A percentile compares a stretch with the other conserved stretches of the same genome.
These are phyloP conservation scores for Anas platyrhynchos DNA, from an alignment of 2,113 vertebrate species.

Conservation along the genomic window DNA sequence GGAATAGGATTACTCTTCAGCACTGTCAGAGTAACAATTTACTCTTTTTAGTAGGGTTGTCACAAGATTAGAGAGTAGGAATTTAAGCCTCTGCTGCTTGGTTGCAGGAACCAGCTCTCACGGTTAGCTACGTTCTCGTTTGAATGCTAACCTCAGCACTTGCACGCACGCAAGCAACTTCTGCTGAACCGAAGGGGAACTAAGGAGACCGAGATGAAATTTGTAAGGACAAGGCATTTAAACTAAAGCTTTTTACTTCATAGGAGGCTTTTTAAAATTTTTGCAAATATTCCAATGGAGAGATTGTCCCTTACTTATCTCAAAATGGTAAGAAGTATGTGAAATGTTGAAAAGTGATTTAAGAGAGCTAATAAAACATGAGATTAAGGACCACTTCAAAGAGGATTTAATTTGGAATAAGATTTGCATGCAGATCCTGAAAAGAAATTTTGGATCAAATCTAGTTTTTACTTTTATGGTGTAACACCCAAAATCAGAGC, in stretches of 20 bases:
- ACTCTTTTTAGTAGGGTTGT: background rate
- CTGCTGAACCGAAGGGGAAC: background rate
- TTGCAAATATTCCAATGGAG: background rate
- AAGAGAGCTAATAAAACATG: background rate
- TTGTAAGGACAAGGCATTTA: background rate
- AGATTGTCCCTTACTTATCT: background rate
- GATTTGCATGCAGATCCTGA: background rate
- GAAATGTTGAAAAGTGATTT: background rate
- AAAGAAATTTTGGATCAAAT: background rate
- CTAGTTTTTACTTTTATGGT: background rate
- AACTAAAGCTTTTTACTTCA: background rate
- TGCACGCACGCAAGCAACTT: background rate
- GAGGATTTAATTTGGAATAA: background rate
- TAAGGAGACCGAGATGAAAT: background rate
- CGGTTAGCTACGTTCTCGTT: background rate
- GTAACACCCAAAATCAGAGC: background rate
- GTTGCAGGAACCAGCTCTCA: background rate
- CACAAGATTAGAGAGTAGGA: background rate
- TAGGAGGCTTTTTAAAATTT: background rate
- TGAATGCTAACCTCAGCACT: background rate
- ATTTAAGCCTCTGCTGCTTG: background rate
- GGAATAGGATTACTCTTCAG: conserved; percentile 30
- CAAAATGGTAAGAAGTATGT: background rate
- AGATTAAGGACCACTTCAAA: background rate
- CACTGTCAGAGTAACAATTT: conserved; percentile 34